Evolutionary conservation across 35 echinoderm and acorn worm species (phyloP).

Genomic region (Strongylocentrotus purpuratus): DNA sequence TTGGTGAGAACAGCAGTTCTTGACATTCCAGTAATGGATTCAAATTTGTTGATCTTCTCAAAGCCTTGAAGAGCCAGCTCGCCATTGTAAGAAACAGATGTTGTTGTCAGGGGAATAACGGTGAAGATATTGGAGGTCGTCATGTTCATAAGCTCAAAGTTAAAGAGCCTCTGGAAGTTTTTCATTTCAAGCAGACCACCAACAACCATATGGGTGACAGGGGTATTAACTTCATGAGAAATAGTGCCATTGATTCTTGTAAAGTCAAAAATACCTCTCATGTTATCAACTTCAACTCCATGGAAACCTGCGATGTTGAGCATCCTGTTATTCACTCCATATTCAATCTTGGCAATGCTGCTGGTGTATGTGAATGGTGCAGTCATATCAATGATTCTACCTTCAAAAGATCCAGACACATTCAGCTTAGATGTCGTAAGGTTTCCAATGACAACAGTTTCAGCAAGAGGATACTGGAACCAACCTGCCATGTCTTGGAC

Average conservation of each 20-base stretch:
- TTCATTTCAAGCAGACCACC: constrained; percentile 48
- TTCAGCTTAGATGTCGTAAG: constrained; percentile 51
- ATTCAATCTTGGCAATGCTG: constrained; percentile 52
- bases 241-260: constrained; percentile 67
- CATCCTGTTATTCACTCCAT: constrained; percentile 32
- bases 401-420: constrained; percentile 12
- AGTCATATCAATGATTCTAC: constrained; percentile 52
- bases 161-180: constrained; percentile 62
- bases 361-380: constrained; percentile 47
- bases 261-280: constrained; percentile 64
- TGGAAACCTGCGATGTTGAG: constrained; percentile 54
- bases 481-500: not conserved
- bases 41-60: constrained; percentile 35
- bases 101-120: not conserved
- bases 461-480: constrained; percentile 33
- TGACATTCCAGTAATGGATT: not conserved
- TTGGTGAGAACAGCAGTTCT: constrained; percentile 24
- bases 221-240: constrained; percentile 44
- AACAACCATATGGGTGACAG: constrained; percentile 43
- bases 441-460: not conserved
- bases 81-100: constrained; percentile 7
- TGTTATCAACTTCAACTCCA: constrained; percentile 57
- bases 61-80: not conserved
- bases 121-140: constrained; percentile 34
- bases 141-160: constrained; percentile 57